These are phyloP conservation scores for Saccopteryx leptura DNA, from an alignment of 2,113 vertebrate genomes.

Conservation along the genomic window DNA sequence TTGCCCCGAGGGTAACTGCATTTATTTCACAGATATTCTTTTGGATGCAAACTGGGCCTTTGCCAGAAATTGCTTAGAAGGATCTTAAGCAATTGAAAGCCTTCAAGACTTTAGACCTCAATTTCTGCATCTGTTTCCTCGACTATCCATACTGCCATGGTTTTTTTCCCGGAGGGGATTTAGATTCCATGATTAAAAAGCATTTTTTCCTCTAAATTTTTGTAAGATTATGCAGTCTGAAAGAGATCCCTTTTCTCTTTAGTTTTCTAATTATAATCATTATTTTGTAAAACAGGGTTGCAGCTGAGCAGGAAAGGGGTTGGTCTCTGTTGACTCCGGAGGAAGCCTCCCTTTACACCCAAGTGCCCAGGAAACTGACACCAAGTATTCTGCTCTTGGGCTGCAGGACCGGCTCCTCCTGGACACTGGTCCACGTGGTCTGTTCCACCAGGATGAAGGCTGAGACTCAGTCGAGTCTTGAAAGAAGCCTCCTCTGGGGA, in stretches of 20 bases:
- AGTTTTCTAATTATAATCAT: not conserved
- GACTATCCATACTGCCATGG: not conserved
- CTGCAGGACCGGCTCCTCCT: not conserved
- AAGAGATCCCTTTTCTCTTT: slow-evolving; percentile 1
- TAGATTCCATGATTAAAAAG: not conserved
- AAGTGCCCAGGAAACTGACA: not conserved
- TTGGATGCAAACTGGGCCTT: not conserved
- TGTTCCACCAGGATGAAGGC: not conserved
- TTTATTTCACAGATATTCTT: not conserved
- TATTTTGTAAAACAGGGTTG: not conserved
- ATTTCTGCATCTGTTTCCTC: not conserved
- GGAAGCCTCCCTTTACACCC: not conserved
- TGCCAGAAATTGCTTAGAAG: not conserved
- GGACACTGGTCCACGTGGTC: not conserved
- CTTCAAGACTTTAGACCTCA: not conserved
- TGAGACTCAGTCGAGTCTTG: not conserved
- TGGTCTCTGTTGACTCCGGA: not conserved
- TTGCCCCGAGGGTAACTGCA: not conserved
- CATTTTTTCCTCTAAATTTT: slow-evolving; percentile 15
- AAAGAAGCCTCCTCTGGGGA: not conserved
- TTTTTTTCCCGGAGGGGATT: not conserved
- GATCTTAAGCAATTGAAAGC: not conserved
- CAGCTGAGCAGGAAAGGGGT: not conserved
- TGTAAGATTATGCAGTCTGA: not conserved
- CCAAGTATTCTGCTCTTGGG: not conserved